Evolutionary conservation across 2,113 vertebrate species (phyloP).

Genomic region (Delphinus delphis): DNA sequence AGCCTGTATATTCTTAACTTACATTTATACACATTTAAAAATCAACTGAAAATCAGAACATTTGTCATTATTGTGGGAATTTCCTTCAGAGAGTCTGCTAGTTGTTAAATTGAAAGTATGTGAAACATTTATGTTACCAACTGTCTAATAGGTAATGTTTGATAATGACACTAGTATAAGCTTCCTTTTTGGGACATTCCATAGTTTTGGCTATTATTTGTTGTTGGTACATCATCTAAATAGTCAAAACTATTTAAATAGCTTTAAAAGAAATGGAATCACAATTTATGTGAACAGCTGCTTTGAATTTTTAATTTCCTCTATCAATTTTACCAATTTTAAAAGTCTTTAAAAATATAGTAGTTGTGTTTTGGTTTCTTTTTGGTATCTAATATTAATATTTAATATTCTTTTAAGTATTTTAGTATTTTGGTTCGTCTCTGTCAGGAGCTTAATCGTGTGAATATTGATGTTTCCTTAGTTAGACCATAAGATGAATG

Average conservation of each 20-base stretch:
- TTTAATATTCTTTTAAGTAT: background rate
- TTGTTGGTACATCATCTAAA: background rate
- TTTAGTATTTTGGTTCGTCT: background rate
- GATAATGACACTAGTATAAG: background rate
- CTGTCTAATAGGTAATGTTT: background rate
- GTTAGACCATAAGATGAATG: background rate
- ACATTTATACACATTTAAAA: background rate
- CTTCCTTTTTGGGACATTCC: background rate
- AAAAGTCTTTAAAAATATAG: background rate
- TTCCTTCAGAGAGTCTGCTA: background rate
- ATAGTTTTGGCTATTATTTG: background rate
- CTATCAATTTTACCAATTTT: background rate
- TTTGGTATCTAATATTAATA: background rate
- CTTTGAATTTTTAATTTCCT: constrained; percentile 8
- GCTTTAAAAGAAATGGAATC: background rate
- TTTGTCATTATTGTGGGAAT: background rate
- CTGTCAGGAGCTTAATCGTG: background rate
- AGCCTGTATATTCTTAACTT: background rate
- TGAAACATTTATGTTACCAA: background rate
- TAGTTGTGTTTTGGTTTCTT: background rate
- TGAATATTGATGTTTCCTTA: background rate
- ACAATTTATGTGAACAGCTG: background rate
- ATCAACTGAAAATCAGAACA: background rate
- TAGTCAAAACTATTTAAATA: background rate
- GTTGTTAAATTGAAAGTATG: background rate